Evolutionary conservation across 2,797 vertebrate species (phyloP).

Genomic region (Sebastes steindachneri): DNA sequence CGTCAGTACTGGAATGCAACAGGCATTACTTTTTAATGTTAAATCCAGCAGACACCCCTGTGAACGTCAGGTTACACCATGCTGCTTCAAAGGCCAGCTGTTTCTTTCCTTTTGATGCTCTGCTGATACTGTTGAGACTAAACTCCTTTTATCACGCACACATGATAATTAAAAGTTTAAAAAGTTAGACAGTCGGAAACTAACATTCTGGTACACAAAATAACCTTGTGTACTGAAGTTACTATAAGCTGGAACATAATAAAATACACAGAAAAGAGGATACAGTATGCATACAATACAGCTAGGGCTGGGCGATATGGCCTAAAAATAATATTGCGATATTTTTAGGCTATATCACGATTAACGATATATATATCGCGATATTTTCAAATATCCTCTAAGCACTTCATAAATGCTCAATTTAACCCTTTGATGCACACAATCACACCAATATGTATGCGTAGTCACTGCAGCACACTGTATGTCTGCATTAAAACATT

Average conservation of each 20-base stretch:
- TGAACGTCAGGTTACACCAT: conserved; percentile 24
- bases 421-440: too few species aligned
- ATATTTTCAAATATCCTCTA: too few species aligned
- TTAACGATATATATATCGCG: too few species aligned
- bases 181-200: not conserved
- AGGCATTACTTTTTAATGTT: conserved; percentile 20
- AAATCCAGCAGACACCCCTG: conserved; percentile 12
- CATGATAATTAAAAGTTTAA: not conserved
- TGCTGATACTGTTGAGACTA: conserved; percentile 11
- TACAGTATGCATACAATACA: not conserved
- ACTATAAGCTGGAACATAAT: not conserved
- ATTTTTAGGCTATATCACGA: too few species aligned
- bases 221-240: not conserved
- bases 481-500: too few species aligned
- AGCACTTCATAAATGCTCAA: too few species aligned
- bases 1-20: not conserved
- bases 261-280: not conserved
- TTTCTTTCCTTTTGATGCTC: conserved; percentile 32
- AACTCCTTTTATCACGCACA: not conserved
- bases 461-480: too few species aligned
- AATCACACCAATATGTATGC: too few species aligned
- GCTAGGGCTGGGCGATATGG: too few species aligned
- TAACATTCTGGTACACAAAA: not conserved
- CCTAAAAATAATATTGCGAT: too few species aligned
- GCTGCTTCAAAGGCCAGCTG: conserved; percentile 43